Evolutionary conservation across 2,113 vertebrate species (phyloP).

Genomic region (Macquaria australasica): DNA sequence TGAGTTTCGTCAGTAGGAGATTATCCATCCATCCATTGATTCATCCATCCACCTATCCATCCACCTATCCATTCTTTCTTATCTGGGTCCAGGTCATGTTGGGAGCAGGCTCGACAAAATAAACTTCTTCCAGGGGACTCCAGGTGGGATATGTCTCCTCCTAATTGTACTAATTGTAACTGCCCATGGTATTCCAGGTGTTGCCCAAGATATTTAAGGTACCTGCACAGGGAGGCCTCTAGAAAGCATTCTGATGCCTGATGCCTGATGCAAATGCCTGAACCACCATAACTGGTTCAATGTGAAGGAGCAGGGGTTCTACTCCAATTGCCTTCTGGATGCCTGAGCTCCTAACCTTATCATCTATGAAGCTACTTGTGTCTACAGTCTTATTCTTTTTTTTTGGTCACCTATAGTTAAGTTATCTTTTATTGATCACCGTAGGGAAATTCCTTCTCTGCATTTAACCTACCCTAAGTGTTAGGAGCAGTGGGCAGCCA

Average conservation of each 20-base stretch:
- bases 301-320: background rate
- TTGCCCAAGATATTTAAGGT: background rate
- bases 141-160: background rate
- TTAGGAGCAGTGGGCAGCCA: too few relatives aligned
- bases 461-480: too few relatives aligned
- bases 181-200: background rate
- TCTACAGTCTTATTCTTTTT: background rate
- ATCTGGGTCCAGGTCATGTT: background rate
- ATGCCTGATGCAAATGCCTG: background rate
- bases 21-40: background rate
- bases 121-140: background rate
- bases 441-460: too few relatives aligned
- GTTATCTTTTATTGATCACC: too few relatives aligned
- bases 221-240: background rate
- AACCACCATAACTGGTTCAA: background rate
- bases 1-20: background rate
- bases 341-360: background rate
- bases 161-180: background rate
- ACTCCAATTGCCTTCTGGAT: background rate
- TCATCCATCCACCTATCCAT: background rate
- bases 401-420: background rate
- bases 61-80: background rate
- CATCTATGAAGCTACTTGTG: background rate
- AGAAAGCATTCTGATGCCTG: background rate
- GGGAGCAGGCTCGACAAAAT: background rate